Percentiles rank a stretch among this genome's conserved stretches.
phyloP scores from a whole-genome alignment of 1,140 invertebrate species.

The Doryteuthis pealeii region DNA sequence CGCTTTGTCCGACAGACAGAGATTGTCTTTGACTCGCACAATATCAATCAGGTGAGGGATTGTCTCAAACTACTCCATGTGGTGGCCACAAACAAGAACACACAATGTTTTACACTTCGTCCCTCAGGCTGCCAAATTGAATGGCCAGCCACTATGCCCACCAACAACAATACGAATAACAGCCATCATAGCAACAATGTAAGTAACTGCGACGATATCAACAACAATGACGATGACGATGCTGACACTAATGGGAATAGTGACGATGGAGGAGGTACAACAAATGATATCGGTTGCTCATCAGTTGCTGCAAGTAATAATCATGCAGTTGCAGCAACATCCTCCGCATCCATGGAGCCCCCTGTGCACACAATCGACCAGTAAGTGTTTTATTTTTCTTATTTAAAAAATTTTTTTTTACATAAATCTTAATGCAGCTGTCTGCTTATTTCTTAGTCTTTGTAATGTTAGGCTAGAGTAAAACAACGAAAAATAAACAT shows the following conservation, averaged over 20 bases:
- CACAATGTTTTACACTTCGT: conserved; percentile 54
- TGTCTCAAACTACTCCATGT: conserved; percentile 46
- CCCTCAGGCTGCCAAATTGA: conserved; percentile 59
- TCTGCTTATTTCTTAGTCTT: too few relatives aligned
- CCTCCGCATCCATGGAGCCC: background rate
- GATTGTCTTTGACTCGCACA: conserved; percentile 60
- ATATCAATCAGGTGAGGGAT: conserved; percentile 53
- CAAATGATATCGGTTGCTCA: background rate
- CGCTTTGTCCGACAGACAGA: conserved; percentile 59
- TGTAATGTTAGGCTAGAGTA: too few relatives aligned
- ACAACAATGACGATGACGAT: background rate
- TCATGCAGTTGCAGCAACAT: too few relatives aligned
- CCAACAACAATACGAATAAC: background rate
- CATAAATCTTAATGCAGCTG: too few relatives aligned
- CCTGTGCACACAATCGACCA: background rate
- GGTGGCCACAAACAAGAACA: conserved; percentile 52
- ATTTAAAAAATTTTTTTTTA: too few relatives aligned
- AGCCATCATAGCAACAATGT: background rate
- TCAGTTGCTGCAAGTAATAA: too few relatives aligned
- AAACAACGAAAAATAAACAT: too few relatives aligned
- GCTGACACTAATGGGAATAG: background rate
- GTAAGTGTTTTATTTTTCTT: conserved; percentile 3
- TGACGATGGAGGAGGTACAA: background rate
- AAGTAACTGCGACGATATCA: background rate
- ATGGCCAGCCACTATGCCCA: conserved; percentile 26